Evolutionary conservation across 2,888 invertebrate genomes (phyloP).

Genomic region (Mythimna albipuncta): DNA sequence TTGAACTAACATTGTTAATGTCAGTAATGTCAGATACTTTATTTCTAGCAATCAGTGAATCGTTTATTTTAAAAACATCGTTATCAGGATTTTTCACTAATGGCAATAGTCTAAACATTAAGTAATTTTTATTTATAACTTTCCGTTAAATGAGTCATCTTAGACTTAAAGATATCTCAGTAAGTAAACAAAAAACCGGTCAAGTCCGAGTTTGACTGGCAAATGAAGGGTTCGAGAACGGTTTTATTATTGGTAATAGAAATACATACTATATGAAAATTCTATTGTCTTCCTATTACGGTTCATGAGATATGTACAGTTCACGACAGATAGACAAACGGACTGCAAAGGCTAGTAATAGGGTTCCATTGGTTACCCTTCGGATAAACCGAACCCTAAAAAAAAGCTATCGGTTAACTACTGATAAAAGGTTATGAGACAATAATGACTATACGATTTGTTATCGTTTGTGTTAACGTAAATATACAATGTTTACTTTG

Average conservation of each 20-base stretch:
- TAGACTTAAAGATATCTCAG: conserved; percentile 17
- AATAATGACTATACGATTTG: conserved; percentile 42
- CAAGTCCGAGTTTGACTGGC: no score
- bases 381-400: no score
- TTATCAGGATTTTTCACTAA: conserved; percentile 28
- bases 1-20: not conserved
- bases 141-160: conserved; percentile 41
- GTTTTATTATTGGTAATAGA: no score
- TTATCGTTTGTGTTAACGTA: conserved; percentile 35
- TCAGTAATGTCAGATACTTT: not conserved
- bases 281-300: no score
- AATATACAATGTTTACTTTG: conserved; percentile 22
- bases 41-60: conserved; percentile 16
- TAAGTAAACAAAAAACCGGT: conserved; percentile 24
- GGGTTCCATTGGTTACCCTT: no score
- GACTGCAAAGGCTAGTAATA: no score
- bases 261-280: no score
- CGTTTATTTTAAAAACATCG: conserved; percentile 30
- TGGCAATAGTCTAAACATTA: conserved; percentile 39
- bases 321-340: no score
- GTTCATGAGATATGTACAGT: no score
- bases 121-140: conserved; percentile 36
- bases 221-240: no score
- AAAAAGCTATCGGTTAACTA: conserved; percentile 15
- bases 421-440: conserved; percentile 35